These are phyloP conservation scores for Melitaea athalia DNA, from an alignment of 2,888 invertebrate species.

Conservation along the genomic window DNA sequence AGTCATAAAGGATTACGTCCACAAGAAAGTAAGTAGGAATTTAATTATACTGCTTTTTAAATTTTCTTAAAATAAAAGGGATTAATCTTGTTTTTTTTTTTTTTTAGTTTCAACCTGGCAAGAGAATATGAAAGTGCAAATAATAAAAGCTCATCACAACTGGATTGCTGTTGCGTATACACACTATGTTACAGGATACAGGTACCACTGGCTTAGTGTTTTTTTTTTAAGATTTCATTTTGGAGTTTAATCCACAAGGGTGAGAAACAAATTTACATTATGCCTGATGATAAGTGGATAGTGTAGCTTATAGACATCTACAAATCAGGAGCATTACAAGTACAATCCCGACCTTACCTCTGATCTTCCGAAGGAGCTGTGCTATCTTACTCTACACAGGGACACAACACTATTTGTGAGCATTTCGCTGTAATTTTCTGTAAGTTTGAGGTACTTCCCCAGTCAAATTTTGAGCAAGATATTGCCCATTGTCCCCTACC, in stretches of 20 bases:
- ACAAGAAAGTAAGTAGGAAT: constrained; percentile 64
- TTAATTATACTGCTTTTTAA: not conserved
- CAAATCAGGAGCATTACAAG: no score
- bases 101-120: constrained; percentile 87
- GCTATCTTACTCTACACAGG: no score
- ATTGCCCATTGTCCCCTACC: no score
- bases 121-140: constrained; percentile 93
- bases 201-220: constrained; percentile 78
- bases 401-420: no score
- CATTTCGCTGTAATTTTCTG: no score
- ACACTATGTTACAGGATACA: constrained; percentile 97
- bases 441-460: no score
- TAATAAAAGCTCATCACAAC: constrained; percentile 98
- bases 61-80: not conserved
- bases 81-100: constrained; percentile 25
- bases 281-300: no score
- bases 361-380: no score
- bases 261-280: no score
- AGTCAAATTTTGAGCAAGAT: no score
- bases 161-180: constrained; percentile 98
- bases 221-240: not conserved
- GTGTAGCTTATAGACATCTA: no score
- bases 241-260: not conserved
- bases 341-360: no score
- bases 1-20: constrained; percentile 71